phyloP scores from a whole-genome alignment of 2,797 vertebrate species.

The Manis crassicaudata region DNA sequence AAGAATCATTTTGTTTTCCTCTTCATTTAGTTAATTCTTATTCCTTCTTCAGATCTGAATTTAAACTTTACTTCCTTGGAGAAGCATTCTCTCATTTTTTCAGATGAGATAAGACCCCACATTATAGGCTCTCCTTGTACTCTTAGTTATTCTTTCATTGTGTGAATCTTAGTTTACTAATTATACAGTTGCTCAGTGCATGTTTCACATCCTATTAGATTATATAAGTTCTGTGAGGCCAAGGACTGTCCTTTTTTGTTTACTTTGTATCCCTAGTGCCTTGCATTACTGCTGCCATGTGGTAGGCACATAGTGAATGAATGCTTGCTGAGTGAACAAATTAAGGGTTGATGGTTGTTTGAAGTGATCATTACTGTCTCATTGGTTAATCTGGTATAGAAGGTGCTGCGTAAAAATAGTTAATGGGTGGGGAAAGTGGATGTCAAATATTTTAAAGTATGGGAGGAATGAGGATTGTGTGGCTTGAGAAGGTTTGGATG shows the following conservation, averaged over 20 bases:
- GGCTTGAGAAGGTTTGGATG: neutral
- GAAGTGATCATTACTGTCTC: neutral
- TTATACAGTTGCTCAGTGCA: neutral
- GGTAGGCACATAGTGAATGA: neutral
- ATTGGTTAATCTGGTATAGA: neutral
- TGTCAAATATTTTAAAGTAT: neutral
- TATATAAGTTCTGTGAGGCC: neutral
- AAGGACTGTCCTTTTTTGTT: neutral
- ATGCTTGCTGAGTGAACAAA: neutral
- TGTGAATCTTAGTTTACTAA: conserved; percentile 9
- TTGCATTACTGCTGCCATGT: neutral
- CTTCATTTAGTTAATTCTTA: neutral
- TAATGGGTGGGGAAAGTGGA: neutral
- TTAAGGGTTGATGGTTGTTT: neutral
- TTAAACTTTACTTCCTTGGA: conserved; percentile 28
- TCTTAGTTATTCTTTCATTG: neutral
- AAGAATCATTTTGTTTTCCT: neutral
- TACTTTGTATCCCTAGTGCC: neutral
- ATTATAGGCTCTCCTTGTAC: neutral
- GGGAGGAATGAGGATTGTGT: neutral
- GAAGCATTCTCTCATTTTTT: conserved; percentile 15
- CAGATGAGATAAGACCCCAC: neutral
- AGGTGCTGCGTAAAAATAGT: neutral
- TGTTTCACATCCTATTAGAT: neutral
- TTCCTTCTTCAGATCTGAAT: conserved; percentile 12